A percentile compares a stretch with the other conserved stretches of the same genome.
phyloP scores from a whole-genome alignment of 2,113 vertebrate genomes.

The Pontoporia blainvillei region DNA sequence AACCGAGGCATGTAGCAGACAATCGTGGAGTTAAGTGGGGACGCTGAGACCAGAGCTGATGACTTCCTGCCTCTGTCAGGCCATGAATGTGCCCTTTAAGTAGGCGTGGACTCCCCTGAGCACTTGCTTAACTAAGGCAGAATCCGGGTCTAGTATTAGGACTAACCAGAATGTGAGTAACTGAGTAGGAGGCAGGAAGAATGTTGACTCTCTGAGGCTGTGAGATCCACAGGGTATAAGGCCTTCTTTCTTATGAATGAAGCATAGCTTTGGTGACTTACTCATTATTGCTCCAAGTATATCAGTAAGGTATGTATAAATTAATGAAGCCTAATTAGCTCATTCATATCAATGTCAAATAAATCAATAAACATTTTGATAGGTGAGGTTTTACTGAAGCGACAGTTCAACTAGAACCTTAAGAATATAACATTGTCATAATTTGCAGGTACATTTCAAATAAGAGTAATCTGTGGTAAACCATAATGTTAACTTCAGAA shows the following conservation, averaged over 20 bases:
- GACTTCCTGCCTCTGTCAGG: not conserved
- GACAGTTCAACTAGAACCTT: not conserved
- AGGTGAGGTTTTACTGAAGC: not conserved
- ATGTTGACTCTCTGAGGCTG: fast-evolving
- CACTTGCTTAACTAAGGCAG: too few species aligned
- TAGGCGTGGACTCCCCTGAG: fast-evolving
- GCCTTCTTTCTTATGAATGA: not conserved
- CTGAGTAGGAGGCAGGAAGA: too few species aligned
- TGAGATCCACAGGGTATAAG: fast-evolving
- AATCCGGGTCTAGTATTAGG: too few species aligned
- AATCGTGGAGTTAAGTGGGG: fast-evolving
- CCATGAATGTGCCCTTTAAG: not conserved
- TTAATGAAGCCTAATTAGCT: not conserved
- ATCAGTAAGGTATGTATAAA: not conserved
- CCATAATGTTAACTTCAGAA: not conserved
- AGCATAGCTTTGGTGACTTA: not conserved
- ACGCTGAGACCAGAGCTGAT: not conserved
- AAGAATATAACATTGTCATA: not conserved
- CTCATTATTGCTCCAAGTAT: not conserved
- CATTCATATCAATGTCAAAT: not conserved
- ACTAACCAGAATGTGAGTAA: fast-evolving
- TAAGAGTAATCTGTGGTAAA: not conserved
- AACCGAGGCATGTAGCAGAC: not conserved
- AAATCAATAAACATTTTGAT: not conserved
- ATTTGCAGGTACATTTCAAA: not conserved